Conservation (phyloP, 2,888 invertebrate species). For the Drymonia ruficornis region DNA sequence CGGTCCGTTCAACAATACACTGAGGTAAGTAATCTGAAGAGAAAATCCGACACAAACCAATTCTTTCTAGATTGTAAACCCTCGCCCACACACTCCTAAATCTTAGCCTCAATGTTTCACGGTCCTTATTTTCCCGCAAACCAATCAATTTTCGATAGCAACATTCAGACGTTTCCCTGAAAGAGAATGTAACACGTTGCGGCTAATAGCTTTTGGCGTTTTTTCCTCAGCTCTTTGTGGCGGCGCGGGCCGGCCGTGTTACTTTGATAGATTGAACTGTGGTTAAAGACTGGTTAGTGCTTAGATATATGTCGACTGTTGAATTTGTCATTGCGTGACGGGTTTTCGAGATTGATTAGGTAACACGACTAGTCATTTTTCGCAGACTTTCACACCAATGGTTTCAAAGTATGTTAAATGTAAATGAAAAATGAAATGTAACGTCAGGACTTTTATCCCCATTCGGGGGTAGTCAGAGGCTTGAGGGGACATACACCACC, state of each 20-base stretch:
- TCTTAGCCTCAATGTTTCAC: not conserved
- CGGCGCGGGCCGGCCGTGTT: constrained; percentile 14
- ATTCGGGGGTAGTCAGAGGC: no score
- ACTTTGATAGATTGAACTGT: constrained; percentile 23
- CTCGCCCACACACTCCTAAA: not conserved
- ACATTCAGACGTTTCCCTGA: constrained; percentile 4
- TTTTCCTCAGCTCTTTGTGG: constrained; percentile 9
- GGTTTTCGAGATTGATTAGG: not conserved
- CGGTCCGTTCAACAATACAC: no score
- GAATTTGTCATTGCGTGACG: constrained; percentile 1
- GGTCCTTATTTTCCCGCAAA: constrained; percentile 3
- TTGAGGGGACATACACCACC: no score
- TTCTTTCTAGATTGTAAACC: not conserved
- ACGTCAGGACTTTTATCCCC: no score
- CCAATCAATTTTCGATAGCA: constrained; percentile 10
- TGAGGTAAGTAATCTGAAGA: no score
- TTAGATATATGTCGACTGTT: not conserved
- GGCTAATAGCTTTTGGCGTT: constrained; percentile 13
- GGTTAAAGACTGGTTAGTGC: constrained; percentile 3
- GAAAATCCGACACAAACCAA: no score
- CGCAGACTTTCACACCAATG: no score
- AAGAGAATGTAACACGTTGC: constrained; percentile 10
- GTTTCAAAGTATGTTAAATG: no score
- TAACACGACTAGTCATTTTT: no score
- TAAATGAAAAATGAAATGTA: no score